Evolutionary conservation across 2,888 invertebrate species (phyloP).

Genomic region (Tenodera sinensis): DNA sequence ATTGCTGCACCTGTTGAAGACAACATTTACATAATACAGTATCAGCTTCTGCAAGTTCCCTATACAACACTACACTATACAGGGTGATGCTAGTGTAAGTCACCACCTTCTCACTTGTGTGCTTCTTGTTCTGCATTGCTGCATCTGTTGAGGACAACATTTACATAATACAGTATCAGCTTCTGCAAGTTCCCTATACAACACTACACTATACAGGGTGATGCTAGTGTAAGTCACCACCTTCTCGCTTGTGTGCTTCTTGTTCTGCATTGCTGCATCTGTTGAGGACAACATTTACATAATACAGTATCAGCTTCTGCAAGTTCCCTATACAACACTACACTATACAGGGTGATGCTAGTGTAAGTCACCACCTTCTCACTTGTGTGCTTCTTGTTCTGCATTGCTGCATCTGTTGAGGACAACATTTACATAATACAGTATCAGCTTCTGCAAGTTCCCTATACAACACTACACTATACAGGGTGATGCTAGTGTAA

Average conservation of each 20-base stretch:
- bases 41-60: no score
- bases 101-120: background rate
- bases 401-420: background rate
- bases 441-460: no score
- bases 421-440: no score
- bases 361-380: background rate
- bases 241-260: background rate
- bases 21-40: no score
- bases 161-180: no score
- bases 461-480: no score
- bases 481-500: background rate
- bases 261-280: background rate
- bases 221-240: background rate
- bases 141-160: background rate
- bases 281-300: background rate
- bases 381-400: background rate
- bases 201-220: no score
- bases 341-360: no score
- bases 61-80: no score
- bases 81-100: background rate
- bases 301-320: no score
- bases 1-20: background rate
- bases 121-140: background rate
- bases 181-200: no score
- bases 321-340: no score